Conservation (phyloP, 2,797 vertebrate genomes). For the Pseudomugil tenellus region DNA sequence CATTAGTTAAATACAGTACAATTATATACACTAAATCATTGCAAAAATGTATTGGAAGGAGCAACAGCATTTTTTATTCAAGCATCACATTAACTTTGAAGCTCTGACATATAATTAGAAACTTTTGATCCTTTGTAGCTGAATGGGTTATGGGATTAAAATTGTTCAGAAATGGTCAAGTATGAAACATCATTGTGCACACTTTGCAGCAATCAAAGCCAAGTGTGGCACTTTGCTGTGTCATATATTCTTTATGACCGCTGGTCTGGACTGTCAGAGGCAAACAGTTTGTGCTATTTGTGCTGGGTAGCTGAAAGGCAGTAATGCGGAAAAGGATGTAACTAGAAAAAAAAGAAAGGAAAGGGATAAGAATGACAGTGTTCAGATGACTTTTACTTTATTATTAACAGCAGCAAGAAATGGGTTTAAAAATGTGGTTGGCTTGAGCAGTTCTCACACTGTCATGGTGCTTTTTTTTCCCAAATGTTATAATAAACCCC, state of each 20-base stretch:
- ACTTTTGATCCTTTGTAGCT: constrained; percentile 50
- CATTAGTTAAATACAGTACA: not conserved
- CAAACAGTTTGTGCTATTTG: constrained; percentile 3
- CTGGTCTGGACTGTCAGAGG: constrained; percentile 16
- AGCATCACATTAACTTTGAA: constrained; percentile 39
- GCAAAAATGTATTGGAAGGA: not conserved
- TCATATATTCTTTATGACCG: constrained; percentile 32
- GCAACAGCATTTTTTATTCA: constrained; percentile 41
- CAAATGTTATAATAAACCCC: constrained; percentile 36
- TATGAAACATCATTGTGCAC: not conserved
- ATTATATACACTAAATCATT: not conserved
- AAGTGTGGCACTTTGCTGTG: constrained; percentile 59
- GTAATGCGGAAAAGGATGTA: constrained; percentile 33
- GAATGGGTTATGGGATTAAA: constrained; percentile 28
- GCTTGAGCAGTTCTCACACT: constrained; percentile 21
- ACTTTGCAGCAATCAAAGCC: constrained; percentile 41
- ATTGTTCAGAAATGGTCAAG: constrained; percentile 21
- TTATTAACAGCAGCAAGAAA: constrained; percentile 33
- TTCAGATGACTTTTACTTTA: constrained; percentile 30
- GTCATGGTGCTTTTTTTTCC: constrained; percentile 19
- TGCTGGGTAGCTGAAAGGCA: constrained; percentile 13
- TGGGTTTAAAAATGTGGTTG: constrained; percentile 35
- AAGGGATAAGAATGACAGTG: not conserved
- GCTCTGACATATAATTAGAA: constrained; percentile 17
- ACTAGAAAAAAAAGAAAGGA: constrained; percentile 13